A percentile compares a stretch with the other conserved stretches of the same genome.
phyloP scores from a whole-genome alignment of 2,888 invertebrate genomes.

The Mantis religiosa region DNA sequence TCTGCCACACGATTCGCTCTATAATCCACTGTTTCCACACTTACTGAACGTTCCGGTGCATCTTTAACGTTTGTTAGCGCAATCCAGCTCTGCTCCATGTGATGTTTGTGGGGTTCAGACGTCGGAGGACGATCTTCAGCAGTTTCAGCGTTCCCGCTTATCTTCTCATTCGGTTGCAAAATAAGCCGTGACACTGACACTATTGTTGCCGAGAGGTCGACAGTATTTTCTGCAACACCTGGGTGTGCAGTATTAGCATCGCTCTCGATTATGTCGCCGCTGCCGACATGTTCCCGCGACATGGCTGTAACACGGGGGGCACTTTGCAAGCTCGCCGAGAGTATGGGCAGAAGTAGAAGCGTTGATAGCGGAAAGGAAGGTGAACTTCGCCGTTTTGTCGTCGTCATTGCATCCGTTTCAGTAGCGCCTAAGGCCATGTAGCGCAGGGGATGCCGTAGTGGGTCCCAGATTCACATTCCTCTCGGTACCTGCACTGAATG shows the following conservation, averaged over 20 bases:
- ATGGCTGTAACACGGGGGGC: neutral
- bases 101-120: neutral
- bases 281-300: neutral
- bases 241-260: neutral
- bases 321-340: neutral
- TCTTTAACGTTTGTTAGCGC: neutral
- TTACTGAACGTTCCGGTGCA: neutral
- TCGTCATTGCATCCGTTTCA: neutral
- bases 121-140: neutral
- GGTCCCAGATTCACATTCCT: neutral
- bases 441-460: neutral
- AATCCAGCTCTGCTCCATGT: neutral
- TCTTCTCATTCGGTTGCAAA: neutral
- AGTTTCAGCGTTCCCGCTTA: neutral
- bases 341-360: neutral
- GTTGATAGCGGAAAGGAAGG: neutral
- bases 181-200: neutral
- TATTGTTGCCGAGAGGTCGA: neutral
- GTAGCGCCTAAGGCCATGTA: neutral
- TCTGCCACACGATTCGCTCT: neutral
- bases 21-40: neutral
- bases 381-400: neutral
- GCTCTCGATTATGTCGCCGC: neutral
- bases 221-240: neutral
- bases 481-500: neutral